Base-by-base conservation (phyloP, 1,140 invertebrate genomes). In the Liolophura sinensis region DNA sequence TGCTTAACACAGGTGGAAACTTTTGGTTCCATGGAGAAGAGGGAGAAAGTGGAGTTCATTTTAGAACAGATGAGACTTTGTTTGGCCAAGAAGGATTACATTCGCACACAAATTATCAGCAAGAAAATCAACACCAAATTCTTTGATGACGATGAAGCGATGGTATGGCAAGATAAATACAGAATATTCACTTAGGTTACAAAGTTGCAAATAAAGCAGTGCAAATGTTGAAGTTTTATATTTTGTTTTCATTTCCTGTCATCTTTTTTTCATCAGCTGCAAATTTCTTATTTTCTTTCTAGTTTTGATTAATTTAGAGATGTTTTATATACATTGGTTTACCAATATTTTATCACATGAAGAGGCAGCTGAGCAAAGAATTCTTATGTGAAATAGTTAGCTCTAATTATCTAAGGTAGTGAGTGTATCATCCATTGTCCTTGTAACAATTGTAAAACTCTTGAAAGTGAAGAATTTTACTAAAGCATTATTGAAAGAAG, bases 11-110 rank as follows among this genome's bases (percentile, higher is more conserved):
- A 86, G 85, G 95, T 99, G 50, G 98, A 99, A 87, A 99, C 97
- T 0, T 99, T 97, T 86, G 98, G 98, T 18, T 98, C 96, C 0
- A 99, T 99, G 97, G 94, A 98, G 61, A 95, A 95, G 81, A 89
- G 92, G 65, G 97, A 99, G 84, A 99, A 99, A 87, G 89, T 90
- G 46, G 94, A 98, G 76, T 88, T 99, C 48, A 97, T 99, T 67
- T 85, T 99, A 64, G 97, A 99, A 85, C 98, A 99, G 86, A 99
- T 99, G 96, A 88, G 97, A 64, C 86, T 99, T 0, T 99, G 97
- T 83, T 85, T 99, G 27, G 91, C 93, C 1, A 97, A 96, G 75
- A 92, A 97, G 79, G 97, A 99, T 85, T 99, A 94, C 82, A 92
- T 99, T 66, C 90, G 97, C 50, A 98, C 96, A 9, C 96, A 98